Evolutionary conservation across 1,140 invertebrate genomes (phyloP).

Genomic region (Paramacrobiotus metropolitanus): DNA sequence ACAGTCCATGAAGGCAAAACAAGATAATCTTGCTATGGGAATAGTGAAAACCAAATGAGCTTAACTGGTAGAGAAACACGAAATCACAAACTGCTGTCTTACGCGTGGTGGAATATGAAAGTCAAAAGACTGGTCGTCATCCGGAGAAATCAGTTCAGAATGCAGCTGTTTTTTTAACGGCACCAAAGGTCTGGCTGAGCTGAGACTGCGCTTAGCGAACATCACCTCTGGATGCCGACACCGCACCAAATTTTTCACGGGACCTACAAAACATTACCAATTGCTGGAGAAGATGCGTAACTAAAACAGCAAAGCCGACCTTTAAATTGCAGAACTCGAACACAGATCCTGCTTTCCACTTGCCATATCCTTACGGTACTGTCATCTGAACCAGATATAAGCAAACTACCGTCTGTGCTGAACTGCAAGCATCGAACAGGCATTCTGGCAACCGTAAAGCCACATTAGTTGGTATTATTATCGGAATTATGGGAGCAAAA

Average conservation of each 20-base stretch:
- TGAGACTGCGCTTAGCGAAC: not conserved
- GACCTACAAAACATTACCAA: not conserved
- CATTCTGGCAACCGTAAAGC: slow-evolving; percentile 20
- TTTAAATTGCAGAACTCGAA: slow-evolving; percentile 41
- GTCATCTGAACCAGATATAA: slow-evolving; percentile 50
- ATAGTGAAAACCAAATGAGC: no score
- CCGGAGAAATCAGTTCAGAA: no score
- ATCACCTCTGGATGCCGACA: not conserved
- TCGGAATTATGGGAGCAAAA: slow-evolving; percentile 23
- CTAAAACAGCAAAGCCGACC: slow-evolving; percentile 13
- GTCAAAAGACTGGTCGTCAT: not conserved
- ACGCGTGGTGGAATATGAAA: not conserved
- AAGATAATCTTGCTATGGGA: no score
- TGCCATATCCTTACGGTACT: slow-evolving; percentile 51
- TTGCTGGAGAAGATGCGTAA: not conserved
- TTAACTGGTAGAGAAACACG: no score
- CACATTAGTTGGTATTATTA: slow-evolving; percentile 26
- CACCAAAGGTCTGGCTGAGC: not conserved
- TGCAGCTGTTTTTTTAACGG: not conserved
- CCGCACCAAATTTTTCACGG: not conserved
- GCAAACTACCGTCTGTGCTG: slow-evolving; percentile 36
- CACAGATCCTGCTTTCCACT: slow-evolving; percentile 40
- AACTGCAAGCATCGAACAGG: slow-evolving; percentile 40
- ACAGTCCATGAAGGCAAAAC: no score
- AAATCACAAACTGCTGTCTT: no score